Evolutionary conservation across 1,140 invertebrate genomes (phyloP).

Genomic region (Habropoda laboriosa): DNA sequence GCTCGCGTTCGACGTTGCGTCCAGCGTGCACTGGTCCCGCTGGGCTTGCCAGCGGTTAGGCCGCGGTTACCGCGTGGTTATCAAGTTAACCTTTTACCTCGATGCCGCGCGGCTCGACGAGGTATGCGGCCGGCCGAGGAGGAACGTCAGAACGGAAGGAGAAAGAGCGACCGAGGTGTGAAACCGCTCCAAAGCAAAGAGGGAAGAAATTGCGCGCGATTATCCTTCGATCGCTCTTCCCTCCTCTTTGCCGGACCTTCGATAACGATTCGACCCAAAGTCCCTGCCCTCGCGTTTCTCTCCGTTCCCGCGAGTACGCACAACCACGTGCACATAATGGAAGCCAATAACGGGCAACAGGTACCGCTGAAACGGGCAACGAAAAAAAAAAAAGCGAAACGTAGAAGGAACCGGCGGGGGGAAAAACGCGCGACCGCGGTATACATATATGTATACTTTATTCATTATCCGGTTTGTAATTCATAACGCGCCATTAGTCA

Average conservation of each 20-base stretch:
- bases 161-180: slow-evolving; percentile 73
- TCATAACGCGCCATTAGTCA: slow-evolving; percentile 66
- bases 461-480: slow-evolving; percentile 63
- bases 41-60: slow-evolving; percentile 57
- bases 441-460: slow-evolving; percentile 50
- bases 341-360: slow-evolving; percentile 56
- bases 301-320: background rate
- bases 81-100: slow-evolving; percentile 81
- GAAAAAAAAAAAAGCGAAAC: slow-evolving; percentile 38
- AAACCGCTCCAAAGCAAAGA: slow-evolving; percentile 82
- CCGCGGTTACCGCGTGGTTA: slow-evolving; percentile 79
- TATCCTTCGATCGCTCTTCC: slow-evolving; percentile 68
- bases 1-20: slow-evolving; percentile 51
- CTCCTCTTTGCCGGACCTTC: slow-evolving; percentile 23
- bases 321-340: slow-evolving; percentile 34
- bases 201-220: slow-evolving; percentile 81
- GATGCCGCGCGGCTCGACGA: slow-evolving; percentile 63
- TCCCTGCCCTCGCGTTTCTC: slow-evolving; percentile 50
- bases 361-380: slow-evolving; percentile 31
- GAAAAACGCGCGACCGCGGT: slow-evolving; percentile 16
- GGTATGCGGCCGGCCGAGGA: slow-evolving; percentile 57
- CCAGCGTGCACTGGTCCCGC: slow-evolving; percentile 8
- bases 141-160: slow-evolving; percentile 23
- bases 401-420: background rate
- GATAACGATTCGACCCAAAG: slow-evolving; percentile 77